Percentiles rank a stretch among this genome's conserved stretches.
Conservation (phyloP, 2,888 invertebrate genomes). For the Mantis religiosa region DNA sequence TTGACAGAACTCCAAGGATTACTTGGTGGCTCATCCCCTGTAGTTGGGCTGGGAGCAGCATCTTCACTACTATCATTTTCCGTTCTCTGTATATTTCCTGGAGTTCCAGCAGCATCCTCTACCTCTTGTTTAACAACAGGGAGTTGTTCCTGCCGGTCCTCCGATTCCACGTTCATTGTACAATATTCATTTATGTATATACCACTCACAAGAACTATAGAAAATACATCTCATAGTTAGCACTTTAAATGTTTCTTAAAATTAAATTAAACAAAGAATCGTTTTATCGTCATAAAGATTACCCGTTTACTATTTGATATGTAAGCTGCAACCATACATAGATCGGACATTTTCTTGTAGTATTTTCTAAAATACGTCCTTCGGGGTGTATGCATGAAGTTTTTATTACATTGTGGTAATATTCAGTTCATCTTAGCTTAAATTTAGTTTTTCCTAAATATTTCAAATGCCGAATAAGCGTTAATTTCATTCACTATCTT, state of each 20-base stretch:
- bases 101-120: neutral
- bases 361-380: neutral
- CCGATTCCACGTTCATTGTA: neutral
- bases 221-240: too few relatives aligned
- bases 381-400: neutral
- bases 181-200: neutral
- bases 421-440: neutral
- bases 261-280: too few relatives aligned
- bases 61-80: conserved; percentile 21
- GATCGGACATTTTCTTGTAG: neutral
- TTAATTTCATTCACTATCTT: neutral
- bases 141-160: neutral
- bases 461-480: neutral
- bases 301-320: too few relatives aligned
- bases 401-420: neutral
- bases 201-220: too few relatives aligned
- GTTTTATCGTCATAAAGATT: too few relatives aligned
- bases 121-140: conserved; percentile 10
- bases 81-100: neutral
- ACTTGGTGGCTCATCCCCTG: conserved; percentile 26
- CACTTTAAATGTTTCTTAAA: too few relatives aligned
- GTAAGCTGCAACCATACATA: too few relatives aligned
- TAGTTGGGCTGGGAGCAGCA: conserved; percentile 26
- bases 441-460: neutral
- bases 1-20: conserved; percentile 36